phyloP scores from a whole-genome alignment of 2,113 vertebrate genomes.

The Capreolus pygargus region DNA sequence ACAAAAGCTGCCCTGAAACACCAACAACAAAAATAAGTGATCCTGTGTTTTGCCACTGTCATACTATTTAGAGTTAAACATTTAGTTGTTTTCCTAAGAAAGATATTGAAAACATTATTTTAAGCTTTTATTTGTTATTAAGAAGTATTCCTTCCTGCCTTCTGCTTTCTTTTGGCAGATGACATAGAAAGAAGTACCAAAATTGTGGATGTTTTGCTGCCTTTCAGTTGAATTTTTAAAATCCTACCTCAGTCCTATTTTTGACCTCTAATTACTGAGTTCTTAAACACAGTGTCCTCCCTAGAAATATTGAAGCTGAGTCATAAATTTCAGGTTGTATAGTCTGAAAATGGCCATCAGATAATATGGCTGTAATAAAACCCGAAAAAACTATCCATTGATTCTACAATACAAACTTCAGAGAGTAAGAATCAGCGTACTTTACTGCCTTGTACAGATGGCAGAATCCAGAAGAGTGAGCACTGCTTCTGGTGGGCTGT shows the following conservation, averaged over 20 bases:
- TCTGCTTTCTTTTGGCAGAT: neutral
- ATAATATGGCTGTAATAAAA: neutral
- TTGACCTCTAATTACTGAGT: neutral
- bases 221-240: neutral
- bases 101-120: neutral
- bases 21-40: neutral
- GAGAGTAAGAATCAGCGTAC: neutral
- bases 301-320: neutral
- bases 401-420: neutral
- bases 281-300: neutral
- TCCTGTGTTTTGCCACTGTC: neutral
- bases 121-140: neutral
- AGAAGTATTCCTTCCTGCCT: neutral
- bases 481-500: neutral
- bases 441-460: neutral
- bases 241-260: neutral
- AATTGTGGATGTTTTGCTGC: neutral
- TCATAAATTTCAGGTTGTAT: neutral
- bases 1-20: neutral
- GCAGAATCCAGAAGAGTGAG: neutral
- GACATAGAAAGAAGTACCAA: neutral
- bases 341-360: neutral
- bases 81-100: neutral
- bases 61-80: neutral
- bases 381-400: neutral